These are phyloP conservation scores for Polietes domitor DNA, from an alignment of 2,888 invertebrate species.

Conservation along the genomic window DNA sequence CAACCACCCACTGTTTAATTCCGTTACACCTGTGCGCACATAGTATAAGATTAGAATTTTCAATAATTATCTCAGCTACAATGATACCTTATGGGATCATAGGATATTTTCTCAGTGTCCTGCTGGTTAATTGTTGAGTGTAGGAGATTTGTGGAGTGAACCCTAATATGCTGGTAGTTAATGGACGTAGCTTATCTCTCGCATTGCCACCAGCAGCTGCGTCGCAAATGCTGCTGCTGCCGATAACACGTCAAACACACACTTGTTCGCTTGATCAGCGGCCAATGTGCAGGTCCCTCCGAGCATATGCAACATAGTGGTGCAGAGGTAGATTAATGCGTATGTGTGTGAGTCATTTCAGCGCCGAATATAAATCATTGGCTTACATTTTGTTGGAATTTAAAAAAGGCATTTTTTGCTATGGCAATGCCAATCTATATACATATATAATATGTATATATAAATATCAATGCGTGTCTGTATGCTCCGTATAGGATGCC, in stretches of 20 bases:
- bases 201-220: conserved; percentile 44
- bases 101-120: conserved; percentile 22
- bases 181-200: conserved; percentile 33
- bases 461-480: too few relatives aligned
- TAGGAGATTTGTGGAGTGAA: conserved; percentile 21
- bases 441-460: too few relatives aligned
- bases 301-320: too few relatives aligned
- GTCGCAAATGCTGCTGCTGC: not conserved
- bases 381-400: too few relatives aligned
- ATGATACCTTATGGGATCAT: conserved; percentile 13
- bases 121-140: conserved; percentile 55
- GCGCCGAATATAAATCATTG: too few relatives aligned
- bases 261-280: not conserved
- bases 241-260: not conserved
- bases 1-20: conserved; percentile 51
- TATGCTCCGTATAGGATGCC: too few relatives aligned
- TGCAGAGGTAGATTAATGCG: too few relatives aligned
- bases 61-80: conserved; percentile 36
- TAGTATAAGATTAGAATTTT: not conserved
- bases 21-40: conserved; percentile 24
- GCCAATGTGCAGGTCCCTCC: not conserved
- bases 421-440: too few relatives aligned
- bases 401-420: too few relatives aligned
- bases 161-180: conserved; percentile 39
- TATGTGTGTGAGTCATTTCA: too few relatives aligned